These are phyloP conservation scores for Eulacestoma nigropectus DNA, from an alignment of 2,113 vertebrate genomes.

Conservation along the genomic window DNA sequence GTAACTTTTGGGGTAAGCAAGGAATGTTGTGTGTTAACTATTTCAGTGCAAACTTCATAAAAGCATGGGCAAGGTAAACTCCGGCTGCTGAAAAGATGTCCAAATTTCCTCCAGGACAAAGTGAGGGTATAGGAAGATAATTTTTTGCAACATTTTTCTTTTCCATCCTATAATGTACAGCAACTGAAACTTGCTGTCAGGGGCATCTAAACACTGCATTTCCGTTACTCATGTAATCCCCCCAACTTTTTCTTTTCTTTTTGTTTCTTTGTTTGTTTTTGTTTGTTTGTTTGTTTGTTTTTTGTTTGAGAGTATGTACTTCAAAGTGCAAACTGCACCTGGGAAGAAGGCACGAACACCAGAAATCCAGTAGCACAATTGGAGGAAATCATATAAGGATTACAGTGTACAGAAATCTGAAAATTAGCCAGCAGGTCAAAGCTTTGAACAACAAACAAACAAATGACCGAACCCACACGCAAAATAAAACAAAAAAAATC, in stretches of 20 bases:
- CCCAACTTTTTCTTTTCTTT: background rate
- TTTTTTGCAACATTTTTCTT: background rate
- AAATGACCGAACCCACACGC: background rate
- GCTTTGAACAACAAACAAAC: background rate
- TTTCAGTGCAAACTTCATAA: background rate
- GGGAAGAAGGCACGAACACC: background rate
- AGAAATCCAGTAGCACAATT: background rate
- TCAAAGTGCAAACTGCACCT: background rate
- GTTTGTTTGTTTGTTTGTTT: too few species aligned
- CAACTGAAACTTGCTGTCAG: background rate
- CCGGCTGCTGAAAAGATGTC: background rate
- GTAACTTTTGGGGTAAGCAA: background rate
- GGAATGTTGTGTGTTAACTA: rapidly evolving
- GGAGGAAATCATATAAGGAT: background rate
- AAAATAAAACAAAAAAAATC: background rate
- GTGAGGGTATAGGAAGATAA: background rate
- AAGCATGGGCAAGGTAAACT: background rate
- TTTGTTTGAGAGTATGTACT: background rate
- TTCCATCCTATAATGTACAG: background rate
- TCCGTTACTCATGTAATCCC: background rate
- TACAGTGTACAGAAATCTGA: background rate
- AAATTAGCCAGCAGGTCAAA: background rate
- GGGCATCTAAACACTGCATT: background rate
- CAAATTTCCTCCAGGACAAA: background rate
- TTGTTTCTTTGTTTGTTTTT: too few species aligned